These are phyloP conservation scores for Lumbricus terrestris DNA, from an alignment of 2,888 invertebrate genomes.

Conservation along the genomic window DNA sequence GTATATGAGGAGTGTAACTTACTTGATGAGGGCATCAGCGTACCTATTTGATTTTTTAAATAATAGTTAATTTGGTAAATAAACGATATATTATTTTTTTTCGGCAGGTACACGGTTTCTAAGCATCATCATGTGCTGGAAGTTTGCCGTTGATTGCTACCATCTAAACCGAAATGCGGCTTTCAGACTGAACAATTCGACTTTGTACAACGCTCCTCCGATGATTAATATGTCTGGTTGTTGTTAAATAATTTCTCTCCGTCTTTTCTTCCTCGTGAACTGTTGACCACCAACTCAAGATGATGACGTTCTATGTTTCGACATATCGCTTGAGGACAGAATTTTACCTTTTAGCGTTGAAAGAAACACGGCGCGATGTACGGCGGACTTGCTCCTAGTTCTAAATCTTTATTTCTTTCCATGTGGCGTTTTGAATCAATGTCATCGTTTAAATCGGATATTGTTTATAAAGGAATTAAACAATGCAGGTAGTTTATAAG, in stretches of 20 bases:
- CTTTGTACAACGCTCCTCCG: background rate
- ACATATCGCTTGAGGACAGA: background rate
- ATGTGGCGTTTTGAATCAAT: background rate
- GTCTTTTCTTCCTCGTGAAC: background rate
- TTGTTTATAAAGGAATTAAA: background rate
- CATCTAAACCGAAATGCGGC: background rate
- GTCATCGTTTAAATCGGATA: background rate
- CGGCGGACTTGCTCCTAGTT: background rate
- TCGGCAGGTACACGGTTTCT: conserved; percentile 28
- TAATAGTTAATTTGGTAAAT: background rate
- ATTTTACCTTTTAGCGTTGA: background rate
- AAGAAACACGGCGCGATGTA: background rate
- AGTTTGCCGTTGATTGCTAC: background rate
- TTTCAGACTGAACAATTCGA: background rate
- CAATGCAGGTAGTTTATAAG: background rate
- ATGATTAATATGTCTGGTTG: background rate
- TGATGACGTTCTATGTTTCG: background rate
- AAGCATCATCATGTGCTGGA: background rate
- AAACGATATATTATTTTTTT: background rate
- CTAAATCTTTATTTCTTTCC: background rate
- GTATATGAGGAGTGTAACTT: too few relatives aligned
- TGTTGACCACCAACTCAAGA: background rate
- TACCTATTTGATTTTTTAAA: background rate
- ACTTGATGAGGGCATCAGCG: background rate
- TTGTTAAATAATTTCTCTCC: background rate